Conservation (phyloP, 2,888 invertebrate genomes). For the Balanococcus diminutus region DNA sequence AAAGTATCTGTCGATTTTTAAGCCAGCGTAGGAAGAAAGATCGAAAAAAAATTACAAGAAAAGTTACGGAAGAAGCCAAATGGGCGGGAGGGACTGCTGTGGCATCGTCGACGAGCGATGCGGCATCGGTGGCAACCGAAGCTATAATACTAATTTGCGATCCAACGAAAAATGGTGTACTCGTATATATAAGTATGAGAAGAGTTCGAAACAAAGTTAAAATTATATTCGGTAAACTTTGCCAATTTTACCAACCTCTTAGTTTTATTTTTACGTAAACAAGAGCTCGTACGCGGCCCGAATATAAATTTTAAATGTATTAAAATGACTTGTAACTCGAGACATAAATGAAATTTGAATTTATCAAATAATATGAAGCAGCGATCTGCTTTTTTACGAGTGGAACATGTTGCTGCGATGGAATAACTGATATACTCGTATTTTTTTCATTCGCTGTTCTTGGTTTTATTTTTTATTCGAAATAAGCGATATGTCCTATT, state of each 20-base stretch:
- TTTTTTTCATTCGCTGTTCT: not conserved
- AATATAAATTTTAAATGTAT: constrained; percentile 40
- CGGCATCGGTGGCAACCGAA: not conserved
- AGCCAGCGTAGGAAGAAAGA: no score
- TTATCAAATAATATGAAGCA: constrained; percentile 2
- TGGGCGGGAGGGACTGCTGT: no score
- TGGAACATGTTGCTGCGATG: not conserved
- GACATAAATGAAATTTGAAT: constrained; percentile 25
- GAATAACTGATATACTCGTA: not conserved
- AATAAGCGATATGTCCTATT: no score
- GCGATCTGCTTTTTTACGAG: not conserved
- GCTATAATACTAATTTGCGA: constrained; percentile 31
- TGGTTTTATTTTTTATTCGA: not conserved
- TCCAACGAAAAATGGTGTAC: not conserved
- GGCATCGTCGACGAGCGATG: no score
- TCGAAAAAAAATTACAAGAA: no score
- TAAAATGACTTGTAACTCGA: constrained; percentile 10
- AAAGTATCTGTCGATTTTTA: no score
- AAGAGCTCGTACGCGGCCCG: not conserved
- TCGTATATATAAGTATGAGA: not conserved
- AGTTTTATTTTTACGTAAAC: constrained; percentile 29
- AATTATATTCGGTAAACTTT: constrained; percentile 32
- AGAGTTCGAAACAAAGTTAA: constrained; percentile 8
- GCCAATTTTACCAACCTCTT: constrained; percentile 36
- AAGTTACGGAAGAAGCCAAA: no score